These are phyloP conservation scores for Nothoprocta perdicaria DNA, from an alignment of 2,113 vertebrate genomes.

Conservation along the genomic window DNA sequence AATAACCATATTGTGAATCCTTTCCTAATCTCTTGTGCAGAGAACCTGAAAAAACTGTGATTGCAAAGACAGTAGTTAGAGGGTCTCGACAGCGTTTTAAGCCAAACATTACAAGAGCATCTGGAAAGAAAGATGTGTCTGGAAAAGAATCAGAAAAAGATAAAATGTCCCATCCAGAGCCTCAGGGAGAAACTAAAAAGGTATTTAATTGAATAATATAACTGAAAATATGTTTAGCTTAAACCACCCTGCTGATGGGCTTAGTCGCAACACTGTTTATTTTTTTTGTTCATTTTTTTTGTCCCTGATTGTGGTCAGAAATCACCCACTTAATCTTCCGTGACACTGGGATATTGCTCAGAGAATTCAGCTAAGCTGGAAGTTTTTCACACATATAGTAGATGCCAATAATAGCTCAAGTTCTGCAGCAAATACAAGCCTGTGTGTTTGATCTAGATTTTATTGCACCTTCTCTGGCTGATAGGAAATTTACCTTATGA, in stretches of 20 bases:
- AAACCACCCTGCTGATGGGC: neutral
- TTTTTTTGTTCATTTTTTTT: neutral
- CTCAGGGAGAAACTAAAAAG: neutral
- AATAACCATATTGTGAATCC: neutral
- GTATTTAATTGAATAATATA: constrained; percentile 16
- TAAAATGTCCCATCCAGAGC: neutral
- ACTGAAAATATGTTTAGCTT: neutral
- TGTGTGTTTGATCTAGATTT: neutral
- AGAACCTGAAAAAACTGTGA: neutral
- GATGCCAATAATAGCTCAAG: neutral
- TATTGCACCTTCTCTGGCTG: neutral
- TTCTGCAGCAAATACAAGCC: neutral
- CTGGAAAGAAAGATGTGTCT: constrained; percentile 44
- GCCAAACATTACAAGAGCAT: constrained; percentile 23
- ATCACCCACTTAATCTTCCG: neutral
- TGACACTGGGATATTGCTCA: neutral
- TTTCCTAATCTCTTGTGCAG: constrained; percentile 22
- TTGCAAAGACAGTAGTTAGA: neutral
- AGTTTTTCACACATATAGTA: neutral
- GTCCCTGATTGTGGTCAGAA: neutral
- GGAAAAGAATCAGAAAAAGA: neutral
- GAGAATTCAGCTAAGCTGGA: neutral
- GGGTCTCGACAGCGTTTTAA: constrained; percentile 52
- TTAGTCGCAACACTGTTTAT: neutral
- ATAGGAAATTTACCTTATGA: neutral